Evolutionary conservation across 2,888 invertebrate species (phyloP).

Genomic region (Rotaria macrura): DNA sequence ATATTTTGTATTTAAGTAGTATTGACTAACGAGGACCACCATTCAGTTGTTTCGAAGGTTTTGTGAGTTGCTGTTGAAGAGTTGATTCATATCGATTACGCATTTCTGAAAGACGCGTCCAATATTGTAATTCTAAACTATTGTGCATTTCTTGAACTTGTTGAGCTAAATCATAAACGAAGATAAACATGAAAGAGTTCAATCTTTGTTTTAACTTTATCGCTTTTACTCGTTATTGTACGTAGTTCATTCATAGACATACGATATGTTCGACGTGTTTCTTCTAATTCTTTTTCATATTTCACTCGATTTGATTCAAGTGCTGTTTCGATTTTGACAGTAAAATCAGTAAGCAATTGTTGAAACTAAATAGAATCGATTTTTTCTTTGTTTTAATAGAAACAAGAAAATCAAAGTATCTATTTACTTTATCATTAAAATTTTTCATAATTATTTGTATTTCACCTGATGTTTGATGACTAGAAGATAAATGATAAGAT

Average conservation of each 20-base stretch:
- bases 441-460: neutral
- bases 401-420: too few species aligned
- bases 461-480: neutral
- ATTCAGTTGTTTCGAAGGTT: neutral
- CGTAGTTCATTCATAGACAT: constrained; percentile 14
- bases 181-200: too few species aligned
- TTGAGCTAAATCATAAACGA: neutral
- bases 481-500: neutral
- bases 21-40: neutral
- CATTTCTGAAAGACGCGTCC: neutral
- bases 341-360: neutral
- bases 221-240: neutral
- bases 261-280: neutral
- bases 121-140: constrained; percentile 21
- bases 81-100: neutral
- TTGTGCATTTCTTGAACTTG: constrained; percentile 6
- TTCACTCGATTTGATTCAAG: neutral
- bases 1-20: neutral
- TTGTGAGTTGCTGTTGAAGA: neutral
- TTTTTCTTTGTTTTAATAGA: too few species aligned
- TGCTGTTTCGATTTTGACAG: neutral
- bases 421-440: neutral
- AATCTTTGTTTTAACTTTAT: neutral
- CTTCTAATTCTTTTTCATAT: constrained; percentile 13
- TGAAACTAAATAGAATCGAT: neutral